Evolutionary conservation across 2,888 invertebrate species (phyloP), one percentile per base, ranked within the genome.

Genomic region (Campaea margaritaria): DNA sequence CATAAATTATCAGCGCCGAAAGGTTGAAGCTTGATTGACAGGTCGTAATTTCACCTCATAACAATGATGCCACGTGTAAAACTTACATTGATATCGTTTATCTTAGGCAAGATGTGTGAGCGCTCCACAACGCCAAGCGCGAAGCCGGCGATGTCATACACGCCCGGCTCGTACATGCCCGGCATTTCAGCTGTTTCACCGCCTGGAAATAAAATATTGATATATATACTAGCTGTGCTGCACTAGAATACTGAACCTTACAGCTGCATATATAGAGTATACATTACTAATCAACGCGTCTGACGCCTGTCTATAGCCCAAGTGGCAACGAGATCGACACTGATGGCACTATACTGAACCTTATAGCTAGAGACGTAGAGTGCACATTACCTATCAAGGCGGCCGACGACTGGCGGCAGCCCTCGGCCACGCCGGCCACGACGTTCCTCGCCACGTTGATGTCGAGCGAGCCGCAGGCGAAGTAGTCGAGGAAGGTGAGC

Each of bases 171-270:
- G 85, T 99, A 99, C 93, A 99, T 95, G 46, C 97, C 96, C 0
- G 99, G 99, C 96, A 99, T 97, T 83, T 98, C 98, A 0, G 99
- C 98, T 0, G 98, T 97, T 88, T 99, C 99, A 0, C 98, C 97
- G 53, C 94, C 96, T 98, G 72, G 0, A 79, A 12, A 16, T 10
- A 43, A 14, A 34, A 4, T 14, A 31, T n/a, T n/a, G n/a, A 31
- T 34, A 34, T 34, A 34, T 11, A 34, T 34, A 34, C 34, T 34
- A n/a, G n/a, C n/a, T n/a, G n/a, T n/a, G n/a, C n/a, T n/a, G n/a
- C n/a, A n/a, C n/a, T n/a, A n/a, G n/a, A n/a, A n/a, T n/a, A n/a
- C n/a, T n/a, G n/a, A n/a, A n/a, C n/a, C n/a, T n/a, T n/a, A 21
- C 21, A 5, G 21, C 34, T 11, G 11, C 5, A 3, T 3, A 11